A percentile compares a stretch with the other conserved stretches of the same genome.
Evolutionary conservation across 2,113 vertebrate genomes (phyloP).

Genomic region (Athene noctua): DNA sequence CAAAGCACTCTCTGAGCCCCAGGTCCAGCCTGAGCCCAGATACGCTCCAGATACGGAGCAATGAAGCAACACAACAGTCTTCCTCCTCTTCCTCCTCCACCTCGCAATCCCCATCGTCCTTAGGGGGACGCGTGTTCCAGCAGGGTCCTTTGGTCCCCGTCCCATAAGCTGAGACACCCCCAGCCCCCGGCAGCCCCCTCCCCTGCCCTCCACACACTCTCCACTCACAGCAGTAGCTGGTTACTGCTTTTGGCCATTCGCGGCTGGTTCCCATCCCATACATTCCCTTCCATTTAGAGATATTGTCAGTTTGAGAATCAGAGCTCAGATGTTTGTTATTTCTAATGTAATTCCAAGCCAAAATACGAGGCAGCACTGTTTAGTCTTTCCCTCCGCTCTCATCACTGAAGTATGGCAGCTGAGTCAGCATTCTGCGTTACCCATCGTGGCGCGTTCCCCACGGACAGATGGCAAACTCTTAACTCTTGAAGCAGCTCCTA

Average conservation of each 20-base stretch:
- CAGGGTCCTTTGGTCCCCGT: neutral
- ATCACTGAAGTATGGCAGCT: neutral
- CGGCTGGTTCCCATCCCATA: neutral
- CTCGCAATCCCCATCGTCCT: neutral
- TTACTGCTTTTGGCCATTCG: neutral
- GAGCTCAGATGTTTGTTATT: slow-evolving; percentile 50
- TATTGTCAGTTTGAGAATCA: neutral
- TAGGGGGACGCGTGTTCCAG: neutral
- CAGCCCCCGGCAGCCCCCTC: neutral
- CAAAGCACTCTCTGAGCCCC: neutral
- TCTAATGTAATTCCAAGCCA: slow-evolving; percentile 1
- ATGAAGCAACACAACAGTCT: neutral
- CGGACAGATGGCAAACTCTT: neutral
- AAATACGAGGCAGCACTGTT: slow-evolving; percentile 7
- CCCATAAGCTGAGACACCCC: neutral
- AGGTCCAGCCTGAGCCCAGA: accelerated
- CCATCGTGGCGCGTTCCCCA: neutral
- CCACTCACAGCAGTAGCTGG: neutral
- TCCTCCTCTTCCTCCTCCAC: neutral
- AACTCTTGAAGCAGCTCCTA: slow-evolving; percentile 11
- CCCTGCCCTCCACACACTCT: neutral
- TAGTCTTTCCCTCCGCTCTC: neutral
- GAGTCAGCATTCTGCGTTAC: neutral
- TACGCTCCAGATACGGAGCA: neutral
- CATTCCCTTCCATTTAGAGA: slow-evolving; percentile 57